These are phyloP conservation scores for Trissolcus brochymenae DNA, from an alignment of 2,888 invertebrate species.

Conservation along the genomic window DNA sequence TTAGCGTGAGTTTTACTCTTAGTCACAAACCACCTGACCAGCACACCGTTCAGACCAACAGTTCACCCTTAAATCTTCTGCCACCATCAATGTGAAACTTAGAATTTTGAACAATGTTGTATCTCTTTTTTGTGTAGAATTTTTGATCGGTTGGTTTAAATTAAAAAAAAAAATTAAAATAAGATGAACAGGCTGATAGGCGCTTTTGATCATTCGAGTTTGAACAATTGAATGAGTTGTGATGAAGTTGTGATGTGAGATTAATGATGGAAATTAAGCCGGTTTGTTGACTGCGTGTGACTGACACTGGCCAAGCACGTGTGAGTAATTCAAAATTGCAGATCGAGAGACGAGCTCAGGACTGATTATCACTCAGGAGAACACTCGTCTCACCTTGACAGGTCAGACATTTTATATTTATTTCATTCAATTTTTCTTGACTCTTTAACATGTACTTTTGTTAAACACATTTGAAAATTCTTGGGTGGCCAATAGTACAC, in stretches of 20 bases:
- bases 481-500: neutral
- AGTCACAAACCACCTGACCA: constrained; percentile 75
- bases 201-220: neutral
- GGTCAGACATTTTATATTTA: constrained; percentile 17
- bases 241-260: constrained; percentile 20
- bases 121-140: neutral
- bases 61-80: constrained; percentile 57
- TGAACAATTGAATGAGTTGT: constrained; percentile 6
- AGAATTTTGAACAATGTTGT: neutral
- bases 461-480: neutral
- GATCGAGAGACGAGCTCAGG: constrained; percentile 18
- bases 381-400: constrained; percentile 27
- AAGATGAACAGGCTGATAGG: neutral
- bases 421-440: neutral
- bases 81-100: too few species aligned
- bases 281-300: constrained; percentile 20
- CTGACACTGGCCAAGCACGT: constrained; percentile 23
- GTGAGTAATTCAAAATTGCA: constrained; percentile 21
- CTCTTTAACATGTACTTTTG: neutral
- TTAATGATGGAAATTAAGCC: constrained; percentile 1
- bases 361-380: constrained; percentile 21
- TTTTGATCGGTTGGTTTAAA: neutral
- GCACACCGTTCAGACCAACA: constrained; percentile 71
- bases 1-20: constrained; percentile 62
- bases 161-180: neutral